Base-by-base conservation (phyloP, 2,797 vertebrate genomes). In the Petrocephalus sullivani region DNA sequence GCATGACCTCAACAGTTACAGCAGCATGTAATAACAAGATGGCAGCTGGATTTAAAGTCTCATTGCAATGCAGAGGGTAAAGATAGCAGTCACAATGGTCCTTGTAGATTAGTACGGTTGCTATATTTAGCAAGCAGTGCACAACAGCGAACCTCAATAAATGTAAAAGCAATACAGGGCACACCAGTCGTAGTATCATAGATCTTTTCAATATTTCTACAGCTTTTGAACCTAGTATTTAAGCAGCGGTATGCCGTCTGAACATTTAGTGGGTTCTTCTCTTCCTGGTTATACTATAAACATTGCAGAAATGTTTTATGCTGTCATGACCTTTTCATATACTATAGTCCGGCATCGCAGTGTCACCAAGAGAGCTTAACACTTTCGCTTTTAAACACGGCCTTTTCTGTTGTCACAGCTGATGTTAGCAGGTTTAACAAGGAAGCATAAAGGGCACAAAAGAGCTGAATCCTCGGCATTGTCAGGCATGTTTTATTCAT, bases 401-500 rank as follows among this genome's bases (percentile, higher is more conserved):
- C 21, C 86, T 87, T 53, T 23, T 37, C 12, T 64, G 58, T 53
- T 51, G 61, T 21, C 67, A 23, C 51, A 19, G 49, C 14, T 12
- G 28, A 56, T 37, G 64, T 12, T 78, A 78, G 87, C 64, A 54
- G 64, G 28, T 87, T 78, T 87, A 87, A 54, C 53, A 75, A 56
- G 87, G 87, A 78, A 23, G 14, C 12, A 58, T 86, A 37, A 57
- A 87, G 9, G 64, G 58, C 53, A 75, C 87, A 41, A 51, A 87
- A 37, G 64, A 49, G 19, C 67, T 33, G 46, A 56, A 87, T 75
- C 87, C 14, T 41, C 61, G 37, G 56, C 54, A 86, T 86, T 86
- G 8, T 19, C 14, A 57, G 53, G 33, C 87, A 75, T 87, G 64
- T 87, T 87, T 87, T 87, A 87, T 87, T 87, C 87, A 87, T 87